phyloP scores from a whole-genome alignment of 1,140 invertebrate species.

The Drosophila lini region DNA sequence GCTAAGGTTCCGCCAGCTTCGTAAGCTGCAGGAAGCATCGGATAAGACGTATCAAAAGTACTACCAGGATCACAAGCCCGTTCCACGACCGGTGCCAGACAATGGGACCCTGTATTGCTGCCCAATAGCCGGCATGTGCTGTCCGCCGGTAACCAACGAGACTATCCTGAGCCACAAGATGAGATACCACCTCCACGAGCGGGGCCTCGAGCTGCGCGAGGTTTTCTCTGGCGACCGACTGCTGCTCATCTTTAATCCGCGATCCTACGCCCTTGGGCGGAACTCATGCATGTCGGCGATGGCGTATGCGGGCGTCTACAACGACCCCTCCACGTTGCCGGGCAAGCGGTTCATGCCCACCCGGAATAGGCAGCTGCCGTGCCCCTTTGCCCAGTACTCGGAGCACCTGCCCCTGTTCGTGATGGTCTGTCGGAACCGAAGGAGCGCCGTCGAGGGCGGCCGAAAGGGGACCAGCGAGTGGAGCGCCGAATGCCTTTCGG shows the following conservation, averaged over 20 bases:
- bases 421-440: constrained; percentile 37
- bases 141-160: constrained; percentile 13
- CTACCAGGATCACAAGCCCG: not conserved
- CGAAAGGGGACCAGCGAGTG: not conserved
- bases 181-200: not conserved
- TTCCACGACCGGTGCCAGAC: not conserved
- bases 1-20: constrained; percentile 30
- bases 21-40: constrained; percentile 13
- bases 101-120: not conserved
- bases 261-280: not conserved
- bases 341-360: not conserved
- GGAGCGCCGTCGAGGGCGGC: not conserved
- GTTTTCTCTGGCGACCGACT: constrained; percentile 20
- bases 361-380: constrained; percentile 5
- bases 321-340: not conserved
- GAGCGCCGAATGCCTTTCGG: no score
- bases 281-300: constrained; percentile 47
- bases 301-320: constrained; percentile 6
- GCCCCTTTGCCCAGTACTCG: not conserved
- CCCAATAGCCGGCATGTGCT: constrained; percentile 5
- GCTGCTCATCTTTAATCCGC: constrained; percentile 39
- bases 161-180: constrained; percentile 38
- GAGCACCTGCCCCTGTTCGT: constrained; percentile 45
- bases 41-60: not conserved
- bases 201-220: constrained; percentile 16